These are phyloP conservation scores for Pristiophorus japonicus DNA, from an alignment of 2,113 vertebrate species.

Conservation along the genomic window DNA sequence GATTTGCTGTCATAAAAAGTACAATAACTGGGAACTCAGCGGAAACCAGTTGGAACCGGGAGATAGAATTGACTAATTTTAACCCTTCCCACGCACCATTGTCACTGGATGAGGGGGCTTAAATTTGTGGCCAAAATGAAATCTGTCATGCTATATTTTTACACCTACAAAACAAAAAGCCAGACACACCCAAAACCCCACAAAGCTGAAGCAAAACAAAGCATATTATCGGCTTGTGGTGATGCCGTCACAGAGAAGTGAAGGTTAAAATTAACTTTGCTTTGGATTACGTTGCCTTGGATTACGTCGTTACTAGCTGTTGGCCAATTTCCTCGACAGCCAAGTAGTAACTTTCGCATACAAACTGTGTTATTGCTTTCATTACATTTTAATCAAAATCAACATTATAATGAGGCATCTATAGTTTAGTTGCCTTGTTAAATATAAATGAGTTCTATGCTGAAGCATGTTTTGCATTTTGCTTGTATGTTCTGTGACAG, in stretches of 20 bases:
- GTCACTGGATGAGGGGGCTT: neutral
- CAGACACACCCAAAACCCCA: neutral
- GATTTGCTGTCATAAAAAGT: neutral
- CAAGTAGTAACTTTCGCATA: neutral
- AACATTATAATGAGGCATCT: neutral
- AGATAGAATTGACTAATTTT: neutral
- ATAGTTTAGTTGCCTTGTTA: neutral
- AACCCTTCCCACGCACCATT: neutral
- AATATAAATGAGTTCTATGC: neutral
- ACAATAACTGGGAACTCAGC: neutral
- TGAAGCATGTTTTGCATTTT: neutral
- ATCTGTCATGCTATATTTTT: neutral
- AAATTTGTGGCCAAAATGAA: neutral
- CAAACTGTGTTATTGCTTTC: neutral
- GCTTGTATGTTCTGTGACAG: neutral
- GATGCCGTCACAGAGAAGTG: neutral
- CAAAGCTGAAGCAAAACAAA: neutral
- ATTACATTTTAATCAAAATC: neutral
- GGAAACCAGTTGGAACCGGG: neutral
- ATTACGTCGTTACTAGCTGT: neutral
- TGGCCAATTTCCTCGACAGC: neutral
- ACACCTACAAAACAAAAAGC: neutral
- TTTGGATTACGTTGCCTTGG: neutral
- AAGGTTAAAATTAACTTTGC: neutral
- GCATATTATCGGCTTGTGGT: too few relatives aligned